Base-by-base conservation (phyloP, 2,113 vertebrate genomes). In the Poicephalus meyeri region DNA sequence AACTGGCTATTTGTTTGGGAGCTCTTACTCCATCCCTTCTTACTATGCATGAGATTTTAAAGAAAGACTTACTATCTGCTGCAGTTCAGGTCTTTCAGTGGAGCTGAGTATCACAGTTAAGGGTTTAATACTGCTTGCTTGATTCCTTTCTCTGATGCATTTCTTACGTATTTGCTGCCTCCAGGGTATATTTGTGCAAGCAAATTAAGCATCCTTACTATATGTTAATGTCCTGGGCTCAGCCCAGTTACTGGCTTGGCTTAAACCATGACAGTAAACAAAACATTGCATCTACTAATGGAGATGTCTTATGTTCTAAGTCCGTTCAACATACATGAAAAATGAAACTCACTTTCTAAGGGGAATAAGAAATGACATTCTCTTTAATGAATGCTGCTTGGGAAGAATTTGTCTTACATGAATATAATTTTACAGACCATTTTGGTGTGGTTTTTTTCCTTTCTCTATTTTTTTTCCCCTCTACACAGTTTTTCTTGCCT, bases 91-190 rank as follows among this genome's bases (percentile, higher is more conserved):
- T 83, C 56, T 69, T 37, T 41, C 28, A 21, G 7, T 11, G 50
- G 50, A 84, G 44, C 49, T 81, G 83, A 89, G 81, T 85, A 37
- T 84, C 77, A 65, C n/a, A 50, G 55, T 42, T 49, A 20, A 28
- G 44, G 26, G 8, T 79, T 89, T 64, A 4, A 4, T 16, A 28
- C 39, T 74, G 39, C 55, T 81, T 55, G 8, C 63, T 68, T 46
- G 33, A 47, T 74, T 88, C 63, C 55, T 50, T 71, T 3, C 2
- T 72, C 65, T 84, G 92, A 91, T 91, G 65, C 44, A 44, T 89
- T 92, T 81, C 88, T 90, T 44, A 50, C 23, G 3, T 23, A 24
- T 93, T 82, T 94, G 76, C 82, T 94, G 86, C 92, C 93, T 93
- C 69, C 44, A 87, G 94, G 83, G 91, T 7, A 33, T n/a, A 85